phyloP scores from a whole-genome alignment of 2,888 invertebrate genomes.

The Scaptomyza parva region DNA sequence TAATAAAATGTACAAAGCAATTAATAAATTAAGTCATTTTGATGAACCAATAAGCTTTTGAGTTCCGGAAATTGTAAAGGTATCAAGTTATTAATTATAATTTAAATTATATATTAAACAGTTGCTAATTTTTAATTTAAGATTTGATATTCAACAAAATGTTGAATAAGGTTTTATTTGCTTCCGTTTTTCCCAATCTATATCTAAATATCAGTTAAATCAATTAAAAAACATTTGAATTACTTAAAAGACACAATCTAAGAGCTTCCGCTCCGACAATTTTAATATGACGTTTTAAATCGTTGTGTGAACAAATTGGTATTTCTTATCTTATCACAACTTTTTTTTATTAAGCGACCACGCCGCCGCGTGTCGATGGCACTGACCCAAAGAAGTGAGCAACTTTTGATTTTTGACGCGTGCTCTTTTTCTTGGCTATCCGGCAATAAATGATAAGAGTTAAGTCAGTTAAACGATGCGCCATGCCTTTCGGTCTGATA shows the following conservation, averaged over 20 bases:
- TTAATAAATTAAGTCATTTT: too few relatives aligned
- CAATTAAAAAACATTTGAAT: neutral
- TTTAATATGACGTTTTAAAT: neutral
- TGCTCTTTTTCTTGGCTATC: neutral
- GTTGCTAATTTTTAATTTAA: too few relatives aligned
- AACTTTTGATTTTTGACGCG: neutral
- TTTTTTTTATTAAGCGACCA: too few relatives aligned
- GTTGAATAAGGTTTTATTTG: too few relatives aligned
- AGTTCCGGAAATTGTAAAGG: too few relatives aligned
- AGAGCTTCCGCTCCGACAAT: neutral
- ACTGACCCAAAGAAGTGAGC: slow-evolving; percentile 27
- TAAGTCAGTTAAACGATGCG: neutral
- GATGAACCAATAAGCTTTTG: too few relatives aligned
- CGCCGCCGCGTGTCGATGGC: neutral
- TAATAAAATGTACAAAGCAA: too few relatives aligned
- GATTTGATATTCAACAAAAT: too few relatives aligned
- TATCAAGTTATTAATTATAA: too few relatives aligned
- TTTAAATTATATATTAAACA: too few relatives aligned
- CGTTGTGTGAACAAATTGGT: neutral
- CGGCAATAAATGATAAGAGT: neutral
- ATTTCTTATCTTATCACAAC: slow-evolving; percentile 27
- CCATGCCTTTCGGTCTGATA: slow-evolving; percentile 46
- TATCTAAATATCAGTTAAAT: neutral
- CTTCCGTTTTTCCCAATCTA: too few relatives aligned
- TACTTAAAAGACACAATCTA: neutral